phyloP scores from a whole-genome alignment of 2,888 invertebrate species.

The Drosophila neotestacea region DNA sequence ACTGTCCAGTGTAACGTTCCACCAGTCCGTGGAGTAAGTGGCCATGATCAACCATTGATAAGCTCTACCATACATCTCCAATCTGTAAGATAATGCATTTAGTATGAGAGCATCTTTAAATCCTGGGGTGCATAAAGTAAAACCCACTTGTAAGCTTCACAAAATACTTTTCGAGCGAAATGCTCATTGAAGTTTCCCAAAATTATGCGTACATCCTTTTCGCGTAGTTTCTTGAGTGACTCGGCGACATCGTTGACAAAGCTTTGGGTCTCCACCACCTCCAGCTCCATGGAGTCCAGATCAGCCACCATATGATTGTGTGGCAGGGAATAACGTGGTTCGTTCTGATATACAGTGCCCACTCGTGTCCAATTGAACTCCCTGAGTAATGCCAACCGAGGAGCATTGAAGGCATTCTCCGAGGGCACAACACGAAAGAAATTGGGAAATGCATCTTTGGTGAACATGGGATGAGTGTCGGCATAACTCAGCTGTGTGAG shows the following conservation, averaged over 20 bases:
- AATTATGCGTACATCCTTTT: slow-evolving; percentile 97
- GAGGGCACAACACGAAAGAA: slow-evolving; percentile 98
- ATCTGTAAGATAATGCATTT: slow-evolving; percentile 83
- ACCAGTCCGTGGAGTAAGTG: slow-evolving; percentile 92
- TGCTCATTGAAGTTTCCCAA: slow-evolving; percentile 98
- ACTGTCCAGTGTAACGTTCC: slow-evolving; percentile 87
- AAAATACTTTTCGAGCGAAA: slow-evolving; percentile 95
- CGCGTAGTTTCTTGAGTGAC: slow-evolving; percentile 92
- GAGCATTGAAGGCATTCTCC: slow-evolving; percentile 97
- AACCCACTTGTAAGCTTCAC: slow-evolving; percentile 91
- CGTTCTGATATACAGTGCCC: slow-evolving; percentile 98
- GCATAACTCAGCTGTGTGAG: slow-evolving; percentile 98
- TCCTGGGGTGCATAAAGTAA: background rate
- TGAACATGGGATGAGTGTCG: slow-evolving; percentile 99
- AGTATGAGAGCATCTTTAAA: background rate
- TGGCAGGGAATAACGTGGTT: slow-evolving; percentile 96
- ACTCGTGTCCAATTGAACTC: slow-evolving; percentile 99
- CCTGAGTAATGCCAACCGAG: slow-evolving; percentile 93
- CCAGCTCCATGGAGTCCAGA: slow-evolving; percentile 92
- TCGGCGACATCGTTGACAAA: slow-evolving; percentile 95
- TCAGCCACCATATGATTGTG: slow-evolving; percentile 95
- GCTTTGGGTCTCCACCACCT: slow-evolving; percentile 95
- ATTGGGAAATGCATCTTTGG: slow-evolving; percentile 96
- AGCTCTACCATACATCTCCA: slow-evolving; percentile 95
- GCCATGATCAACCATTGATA: slow-evolving; percentile 98